Evolutionary conservation across 2,888 invertebrate species (phyloP).

Genomic region (Eupithecia inturbata): DNA sequence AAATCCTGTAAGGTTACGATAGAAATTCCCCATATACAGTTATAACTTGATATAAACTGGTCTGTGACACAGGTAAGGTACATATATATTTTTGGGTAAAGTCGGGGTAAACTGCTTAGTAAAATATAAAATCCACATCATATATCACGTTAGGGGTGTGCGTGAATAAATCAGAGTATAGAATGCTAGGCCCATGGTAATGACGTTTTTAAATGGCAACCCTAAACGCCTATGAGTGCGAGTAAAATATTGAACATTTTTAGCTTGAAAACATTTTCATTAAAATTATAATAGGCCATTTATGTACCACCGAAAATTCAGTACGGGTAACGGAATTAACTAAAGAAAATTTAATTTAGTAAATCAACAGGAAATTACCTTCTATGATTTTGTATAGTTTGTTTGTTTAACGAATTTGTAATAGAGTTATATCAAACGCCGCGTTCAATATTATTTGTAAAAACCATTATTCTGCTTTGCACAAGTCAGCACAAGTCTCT

Average conservation of each 20-base stretch:
- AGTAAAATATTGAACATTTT: constrained; percentile 3
- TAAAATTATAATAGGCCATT: not conserved
- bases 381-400: no score
- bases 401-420: no score
- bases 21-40: not conserved
- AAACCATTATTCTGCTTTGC: no score
- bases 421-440: no score
- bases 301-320: not conserved
- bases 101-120: constrained; percentile 6
- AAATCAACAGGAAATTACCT: no score
- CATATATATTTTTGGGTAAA: not conserved
- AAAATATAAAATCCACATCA: constrained; percentile 45
- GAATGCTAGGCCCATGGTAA: constrained; percentile 54
- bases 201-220: constrained; percentile 61
- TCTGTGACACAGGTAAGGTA: no score
- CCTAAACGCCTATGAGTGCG: constrained; percentile 40
- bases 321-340: not conserved
- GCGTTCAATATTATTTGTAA: no score
- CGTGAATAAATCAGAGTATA: constrained; percentile 51
- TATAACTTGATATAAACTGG: no score
- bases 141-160: constrained; percentile 51
- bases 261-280: not conserved
- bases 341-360: no score
- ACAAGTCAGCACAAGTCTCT: no score
- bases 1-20: not conserved